Evolutionary conservation across 2,113 vertebrate genomes (phyloP).

Genomic region (Gallinago paraguaiae): DNA sequence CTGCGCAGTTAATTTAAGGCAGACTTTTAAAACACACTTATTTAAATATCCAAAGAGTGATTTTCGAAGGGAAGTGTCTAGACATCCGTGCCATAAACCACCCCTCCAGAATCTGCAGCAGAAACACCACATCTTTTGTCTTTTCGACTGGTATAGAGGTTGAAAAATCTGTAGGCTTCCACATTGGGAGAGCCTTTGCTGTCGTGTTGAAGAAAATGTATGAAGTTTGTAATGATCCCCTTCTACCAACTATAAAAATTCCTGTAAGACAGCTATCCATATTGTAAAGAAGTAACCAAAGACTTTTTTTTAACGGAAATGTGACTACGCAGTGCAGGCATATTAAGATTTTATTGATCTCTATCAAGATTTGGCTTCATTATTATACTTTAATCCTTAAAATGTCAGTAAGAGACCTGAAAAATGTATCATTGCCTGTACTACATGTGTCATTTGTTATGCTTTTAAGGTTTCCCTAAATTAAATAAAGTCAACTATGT

Average conservation of each 20-base stretch:
- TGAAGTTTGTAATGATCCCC: background rate
- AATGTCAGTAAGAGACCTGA: background rate
- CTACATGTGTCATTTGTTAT: accelerated
- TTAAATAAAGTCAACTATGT: background rate
- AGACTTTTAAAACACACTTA: background rate
- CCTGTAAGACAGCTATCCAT: background rate
- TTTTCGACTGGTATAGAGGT: background rate
- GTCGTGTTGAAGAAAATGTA: background rate
- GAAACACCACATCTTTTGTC: background rate
- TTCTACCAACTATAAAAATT: background rate
- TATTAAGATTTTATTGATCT: background rate
- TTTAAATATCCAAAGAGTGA: background rate
- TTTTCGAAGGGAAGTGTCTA: background rate
- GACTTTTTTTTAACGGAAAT: background rate
- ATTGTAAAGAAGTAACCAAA: background rate
- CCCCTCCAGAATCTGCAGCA: background rate
- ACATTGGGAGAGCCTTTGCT: background rate
- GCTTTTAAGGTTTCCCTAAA: background rate
- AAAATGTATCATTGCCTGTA: background rate
- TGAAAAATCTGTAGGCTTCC: background rate
- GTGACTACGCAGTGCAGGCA: accelerated
- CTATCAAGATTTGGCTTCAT: background rate
- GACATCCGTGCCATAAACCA: accelerated
- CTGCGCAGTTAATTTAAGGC: background rate
- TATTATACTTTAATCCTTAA: background rate